Percentiles rank a stretch among this genome's conserved stretches.
These are phyloP conservation scores for Latrodectus hesperus DNA, from an alignment of 2,888 invertebrate genomes.

Conservation along the genomic window DNA sequence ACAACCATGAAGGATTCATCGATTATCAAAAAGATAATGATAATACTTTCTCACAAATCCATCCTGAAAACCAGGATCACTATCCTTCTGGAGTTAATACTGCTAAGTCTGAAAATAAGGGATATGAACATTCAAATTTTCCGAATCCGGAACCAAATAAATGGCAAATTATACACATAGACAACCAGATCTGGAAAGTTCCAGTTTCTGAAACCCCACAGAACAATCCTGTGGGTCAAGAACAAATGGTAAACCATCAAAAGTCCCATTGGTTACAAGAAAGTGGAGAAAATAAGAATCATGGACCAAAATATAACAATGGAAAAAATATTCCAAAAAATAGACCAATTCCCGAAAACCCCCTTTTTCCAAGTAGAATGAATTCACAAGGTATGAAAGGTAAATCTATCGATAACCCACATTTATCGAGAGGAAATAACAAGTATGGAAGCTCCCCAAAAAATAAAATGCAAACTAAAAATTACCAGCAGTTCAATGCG, in stretches of 20 bases:
- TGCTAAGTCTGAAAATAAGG: no score
- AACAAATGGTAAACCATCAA: slow-evolving; percentile 1
- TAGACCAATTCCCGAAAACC: slow-evolving; percentile 35
- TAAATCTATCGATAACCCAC: neutral
- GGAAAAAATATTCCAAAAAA: slow-evolving; percentile 10
- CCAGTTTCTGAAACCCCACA: neutral
- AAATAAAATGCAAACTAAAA: slow-evolving; percentile 13
- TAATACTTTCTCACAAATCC: no score
- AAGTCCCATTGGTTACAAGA: slow-evolving; percentile 6
- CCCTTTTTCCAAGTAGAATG: slow-evolving; percentile 30
- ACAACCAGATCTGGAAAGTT: neutral
- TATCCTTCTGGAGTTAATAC: no score
- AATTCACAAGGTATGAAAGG: neutral
- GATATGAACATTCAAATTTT: no score
- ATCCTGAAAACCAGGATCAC: no score
- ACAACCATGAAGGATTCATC: no score
- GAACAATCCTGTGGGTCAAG: neutral
- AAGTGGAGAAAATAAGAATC: slow-evolving; percentile 1
- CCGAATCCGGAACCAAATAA: no score
- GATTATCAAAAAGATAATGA: no score
- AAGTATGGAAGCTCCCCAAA: neutral
- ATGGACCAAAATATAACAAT: neutral
- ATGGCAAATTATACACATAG: no score
- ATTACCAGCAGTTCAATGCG: neutral
- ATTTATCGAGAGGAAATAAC: neutral